Percentiles rank a stretch among this genome's conserved stretches.
Conservation (phyloP, 2,113 vertebrate genomes). For the Buteo buteo region DNA sequence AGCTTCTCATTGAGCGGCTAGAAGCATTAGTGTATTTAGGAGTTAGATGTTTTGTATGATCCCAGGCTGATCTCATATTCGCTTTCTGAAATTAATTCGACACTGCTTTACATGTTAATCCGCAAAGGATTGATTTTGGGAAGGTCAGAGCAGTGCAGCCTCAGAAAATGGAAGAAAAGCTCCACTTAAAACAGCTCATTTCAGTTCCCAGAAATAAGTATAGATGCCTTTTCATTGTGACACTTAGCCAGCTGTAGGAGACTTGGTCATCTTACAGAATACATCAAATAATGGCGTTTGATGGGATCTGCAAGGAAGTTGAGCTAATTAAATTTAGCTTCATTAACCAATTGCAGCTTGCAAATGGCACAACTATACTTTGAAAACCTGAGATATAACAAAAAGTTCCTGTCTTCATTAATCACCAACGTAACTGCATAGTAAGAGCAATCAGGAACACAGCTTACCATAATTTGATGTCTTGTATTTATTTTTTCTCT, state of each 20-base stretch:
- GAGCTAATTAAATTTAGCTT: slow-evolving; percentile 77
- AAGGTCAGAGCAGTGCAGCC: slow-evolving; percentile 78
- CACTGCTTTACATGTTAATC: slow-evolving; percentile 87
- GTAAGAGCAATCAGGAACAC: slow-evolving; percentile 31
- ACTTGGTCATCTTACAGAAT: slow-evolving; percentile 53
- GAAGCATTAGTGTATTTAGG: slow-evolving; percentile 80
- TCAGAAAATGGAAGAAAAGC: slow-evolving; percentile 78
- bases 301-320: slow-evolving; percentile 64
- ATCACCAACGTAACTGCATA: background rate
- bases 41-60: slow-evolving; percentile 81
- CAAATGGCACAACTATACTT: slow-evolving; percentile 66
- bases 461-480: background rate
- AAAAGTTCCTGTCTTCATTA: slow-evolving; percentile 48
- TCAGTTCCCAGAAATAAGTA: slow-evolving; percentile 77
- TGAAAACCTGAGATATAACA: slow-evolving; percentile 61
- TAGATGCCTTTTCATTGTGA: slow-evolving; percentile 74
- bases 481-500: background rate
- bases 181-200: slow-evolving; percentile 78
- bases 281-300: slow-evolving; percentile 70
- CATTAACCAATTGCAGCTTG: slow-evolving; percentile 73
- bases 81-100: slow-evolving; percentile 87
- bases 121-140: slow-evolving; percentile 79
- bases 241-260: slow-evolving; percentile 68
- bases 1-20: slow-evolving; percentile 76
- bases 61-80: slow-evolving; percentile 81